Base-by-base conservation (phyloP, 2,888 invertebrate species). In the Micropterix aruncella region DNA sequence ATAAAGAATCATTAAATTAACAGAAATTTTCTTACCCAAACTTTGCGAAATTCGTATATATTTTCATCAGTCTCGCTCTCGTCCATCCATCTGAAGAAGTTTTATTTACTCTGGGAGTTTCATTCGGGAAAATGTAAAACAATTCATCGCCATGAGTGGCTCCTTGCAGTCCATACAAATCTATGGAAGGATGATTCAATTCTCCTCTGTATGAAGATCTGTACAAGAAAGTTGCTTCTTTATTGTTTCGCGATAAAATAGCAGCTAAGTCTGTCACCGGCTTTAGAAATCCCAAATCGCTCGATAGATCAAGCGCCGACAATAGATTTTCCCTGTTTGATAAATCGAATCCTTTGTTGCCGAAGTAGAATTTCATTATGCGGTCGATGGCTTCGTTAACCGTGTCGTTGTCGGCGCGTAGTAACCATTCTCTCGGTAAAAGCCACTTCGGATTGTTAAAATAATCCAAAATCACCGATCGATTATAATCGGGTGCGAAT, bases 101-200 rank as follows among this genome's bases (percentile, higher is more conserved):
- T 1, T 58, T 64, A 1, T 56, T 54, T 2, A 62, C 46, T 15
- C 53, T 53, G 3, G 47, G 50, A 0, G 57, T 58, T 12, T 49
- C 52, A 4, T 53, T 52, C 7, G 60, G 55, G 45, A 69, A 66
- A 44, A 70, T 48, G 47, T 64, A 65, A 1, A 58, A 62, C 42
- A 70, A 54, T 48, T 70, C 70, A 41, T 70, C 70, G 1, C 66
- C 63, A 48, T 68, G 65, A 0, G 67, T 65, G 1, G 69, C 67
- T 1, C 70, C 69, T 1, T 37, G 45, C 51, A 67, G 69, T 7
- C 48, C 46, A 4, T 60, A 45, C 2, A 56, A 58, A 1, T 56
- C 56, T 44, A 63, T 63, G 0, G 56, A 49, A 19, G 55, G 56
- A 5, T 66, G 60, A 1, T 68, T 68, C 2, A 52, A 47, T 4